Base-by-base conservation (phyloP, 2,113 vertebrate genomes). In the Tetrax tetrax region DNA sequence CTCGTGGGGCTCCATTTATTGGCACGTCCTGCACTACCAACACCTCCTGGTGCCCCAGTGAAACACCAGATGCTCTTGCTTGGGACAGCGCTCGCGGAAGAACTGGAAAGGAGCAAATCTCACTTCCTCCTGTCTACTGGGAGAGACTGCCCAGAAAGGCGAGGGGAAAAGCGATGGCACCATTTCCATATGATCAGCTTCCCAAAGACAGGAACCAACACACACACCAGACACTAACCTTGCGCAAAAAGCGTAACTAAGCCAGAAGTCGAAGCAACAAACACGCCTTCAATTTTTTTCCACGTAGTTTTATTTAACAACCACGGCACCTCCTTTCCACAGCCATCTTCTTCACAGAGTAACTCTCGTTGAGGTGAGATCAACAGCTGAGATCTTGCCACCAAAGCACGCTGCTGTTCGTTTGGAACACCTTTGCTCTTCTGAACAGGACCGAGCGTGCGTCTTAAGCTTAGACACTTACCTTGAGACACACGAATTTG, bases 71-170 rank as follows among this genome's bases (percentile, higher is more conserved):
- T 0, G 6, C 7, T 1, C 12, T 43, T 7, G 4, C 22, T 18
- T 27, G n/a, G 2, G 38, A 35, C 3, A 14, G 57, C 3, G 54
- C 54, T 66, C 37, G 15, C 0, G 0, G 29, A 59, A 43, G 33
- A 65, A 50, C 0, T 7, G 33, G 53, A 76, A 45, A 69, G 50
- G 25, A 80, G 54, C 20, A 38, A 64, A 61, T 22, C 27, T 50
- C n/a, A 63, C 43, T 37, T 3, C 14, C 29, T 21, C 45, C 31
- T 29, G 53, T 20, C 29, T 21, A 48, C 31, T 29, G 57, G 31
- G 45, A 86, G 18, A 81, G 31, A 23, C 28, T n/a, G 27, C 12
- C 29, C 45, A 79, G 24, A 68, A 9, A 35, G 35, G 45, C 2
- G 10, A 84, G 20, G 28, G 14, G 43, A 27, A 45, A 72, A 54